Evolutionary conservation across 2,888 invertebrate genomes (phyloP), one percentile per base, ranked within the genome.

Genomic region (Epinotia ramella): DNA sequence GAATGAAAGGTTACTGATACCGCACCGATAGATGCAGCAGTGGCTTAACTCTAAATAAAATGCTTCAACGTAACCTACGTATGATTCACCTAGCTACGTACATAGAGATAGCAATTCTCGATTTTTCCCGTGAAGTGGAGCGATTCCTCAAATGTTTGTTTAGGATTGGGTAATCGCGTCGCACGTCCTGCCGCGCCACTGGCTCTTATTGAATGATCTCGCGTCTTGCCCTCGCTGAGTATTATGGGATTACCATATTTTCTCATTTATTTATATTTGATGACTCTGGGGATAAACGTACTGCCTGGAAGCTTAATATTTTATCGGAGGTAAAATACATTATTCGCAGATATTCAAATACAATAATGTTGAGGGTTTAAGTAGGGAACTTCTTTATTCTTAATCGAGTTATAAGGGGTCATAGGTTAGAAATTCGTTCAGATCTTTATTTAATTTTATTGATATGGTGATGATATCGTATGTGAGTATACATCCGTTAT

Each of bases 61-160:
- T 7, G 53, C n/a, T 53, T 13, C 24, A 40, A 59, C 6, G 53
- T 16, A 56, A n/a, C 16, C 16, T 20, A 16, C 7, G n/a, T n/a
- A n/a, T n/a, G n/a, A n/a, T n/a, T n/a, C n/a, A n/a, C n/a, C n/a
- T n/a, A n/a, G n/a, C n/a, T n/a, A n/a, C n/a, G n/a, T 62, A 33
- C n/a, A 57, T 56, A 75, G 53, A 75, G 71, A 75, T 75, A 76
- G 71, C 76, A 63, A 86, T 86, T 83, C 83, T 83, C 81, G 82
- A 84, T 84, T 85, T 84, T 84, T 84, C 82, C 82, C 82, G 74
- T 74, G 74, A 74, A 70, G 81, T 83, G 83, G 83, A 81, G 82
- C 83, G 83, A 83, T 86, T 85, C 84, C 82, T 83, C 86, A 89
- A 90, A 89, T 90, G 88, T 91, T 90, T 89, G 87, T 86, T 79